These are phyloP conservation scores for Diachasma alloeum DNA, from an alignment of 1,140 invertebrate species.

Conservation along the genomic window DNA sequence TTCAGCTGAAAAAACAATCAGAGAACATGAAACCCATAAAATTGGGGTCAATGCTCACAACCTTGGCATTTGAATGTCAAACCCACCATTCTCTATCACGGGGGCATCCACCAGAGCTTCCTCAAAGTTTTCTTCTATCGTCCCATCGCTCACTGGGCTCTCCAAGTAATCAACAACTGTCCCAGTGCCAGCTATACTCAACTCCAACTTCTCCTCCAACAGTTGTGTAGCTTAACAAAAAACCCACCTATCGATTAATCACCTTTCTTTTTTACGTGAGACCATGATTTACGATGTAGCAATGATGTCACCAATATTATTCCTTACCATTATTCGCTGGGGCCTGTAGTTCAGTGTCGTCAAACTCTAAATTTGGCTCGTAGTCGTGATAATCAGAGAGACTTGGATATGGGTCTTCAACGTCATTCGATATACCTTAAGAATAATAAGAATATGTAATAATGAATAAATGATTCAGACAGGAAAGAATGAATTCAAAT, in stretches of 20 bases:
- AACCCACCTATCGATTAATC: not conserved
- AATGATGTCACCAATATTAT: not conserved
- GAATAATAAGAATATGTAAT: constrained; percentile 16
- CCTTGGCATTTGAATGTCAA: constrained; percentile 32
- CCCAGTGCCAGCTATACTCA: constrained; percentile 55
- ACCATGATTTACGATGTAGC: not conserved
- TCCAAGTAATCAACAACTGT: constrained; percentile 71
- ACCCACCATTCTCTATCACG: constrained; percentile 62
- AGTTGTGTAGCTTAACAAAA: constrained; percentile 53
- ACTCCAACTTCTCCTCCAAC: constrained; percentile 68
- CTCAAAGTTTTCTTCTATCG: constrained; percentile 94
- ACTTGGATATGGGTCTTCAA: constrained; percentile 86
- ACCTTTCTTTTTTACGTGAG: not conserved
- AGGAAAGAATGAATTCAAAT: not conserved
- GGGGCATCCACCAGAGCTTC: constrained; percentile 80
- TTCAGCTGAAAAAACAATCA: constrained; percentile 47
- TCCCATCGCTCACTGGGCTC: constrained; percentile 84
- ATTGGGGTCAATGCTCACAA: constrained; percentile 45
- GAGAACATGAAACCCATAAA: constrained; percentile 18
- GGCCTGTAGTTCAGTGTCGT: constrained; percentile 86
- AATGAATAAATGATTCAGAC: constrained; percentile 7
- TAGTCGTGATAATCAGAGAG: constrained; percentile 92
- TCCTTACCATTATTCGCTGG: constrained; percentile 55
- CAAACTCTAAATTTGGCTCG: constrained; percentile 94
- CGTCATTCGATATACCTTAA: constrained; percentile 63